Percentiles rank a stretch among this genome's conserved stretches.
Evolutionary conservation across 2,888 invertebrate genomes (phyloP).

Genomic region (Hirtodrosophila duncani): DNA sequence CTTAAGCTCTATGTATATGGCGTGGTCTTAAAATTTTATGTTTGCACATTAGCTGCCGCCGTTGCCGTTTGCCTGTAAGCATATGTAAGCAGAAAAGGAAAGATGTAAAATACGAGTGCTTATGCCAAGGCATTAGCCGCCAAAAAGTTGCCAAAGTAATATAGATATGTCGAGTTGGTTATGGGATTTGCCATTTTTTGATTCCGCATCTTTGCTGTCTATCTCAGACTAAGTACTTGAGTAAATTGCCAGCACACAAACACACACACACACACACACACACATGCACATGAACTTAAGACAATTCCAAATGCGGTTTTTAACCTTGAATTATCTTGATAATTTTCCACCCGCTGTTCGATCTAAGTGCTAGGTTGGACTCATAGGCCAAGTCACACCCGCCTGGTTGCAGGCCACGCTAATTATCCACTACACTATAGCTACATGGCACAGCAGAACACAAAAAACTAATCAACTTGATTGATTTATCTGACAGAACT

Average conservation of each 20-base stretch:
- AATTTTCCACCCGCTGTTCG: conserved; percentile 54
- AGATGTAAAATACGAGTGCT: neutral
- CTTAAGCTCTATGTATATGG: conserved; percentile 23
- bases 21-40: conserved; percentile 73
- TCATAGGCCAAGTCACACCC: conserved; percentile 54
- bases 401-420: conserved; percentile 38
- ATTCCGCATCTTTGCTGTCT: too few species aligned
- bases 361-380: conserved; percentile 8
- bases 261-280: conserved; percentile 16
- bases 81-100: conserved; percentile 6
- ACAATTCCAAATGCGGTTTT: conserved; percentile 29
- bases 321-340: conserved; percentile 57
- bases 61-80: conserved; percentile 3
- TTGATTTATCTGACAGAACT: conserved; percentile 75
- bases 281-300: conserved; percentile 35
- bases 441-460: conserved; percentile 21
- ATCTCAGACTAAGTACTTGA: too few species aligned
- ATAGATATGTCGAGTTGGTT: too few species aligned
- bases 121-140: conserved; percentile 16
- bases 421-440: conserved; percentile 59
- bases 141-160: too few species aligned
- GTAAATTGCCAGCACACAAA: neutral
- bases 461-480: conserved; percentile 73
- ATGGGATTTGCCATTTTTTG: too few species aligned
- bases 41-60: conserved; percentile 58